Evolutionary conservation across 2,113 vertebrate species (phyloP), one percentile per base, ranked within the genome.

Genomic region (Sprattus sprattus): DNA sequence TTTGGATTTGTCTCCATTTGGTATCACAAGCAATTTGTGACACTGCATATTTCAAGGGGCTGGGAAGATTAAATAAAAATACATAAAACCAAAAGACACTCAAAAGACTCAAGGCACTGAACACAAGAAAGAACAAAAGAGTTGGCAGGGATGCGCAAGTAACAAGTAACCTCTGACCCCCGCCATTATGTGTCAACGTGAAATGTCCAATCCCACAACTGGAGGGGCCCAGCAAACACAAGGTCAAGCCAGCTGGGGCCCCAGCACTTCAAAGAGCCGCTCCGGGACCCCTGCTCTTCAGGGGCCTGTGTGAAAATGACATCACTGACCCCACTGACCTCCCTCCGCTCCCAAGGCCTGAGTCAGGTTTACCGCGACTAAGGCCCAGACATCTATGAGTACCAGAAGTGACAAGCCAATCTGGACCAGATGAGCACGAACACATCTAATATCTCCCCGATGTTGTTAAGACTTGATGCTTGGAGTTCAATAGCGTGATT

Each of bases 221-320:
- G 92, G 86, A 90, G 80, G 86, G 91, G 90, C 91, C 90, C 85
- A 88, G 52, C 82, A 88, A 89, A 67, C 86, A 87, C 93, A 94
- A 93, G 92, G 94, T 93, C 94, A 92, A 91, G 88, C 91, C 84
- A 80, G 88, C 86, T 60, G 86, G 67, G 11, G 78, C 83, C 89
- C 82, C 57, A 60, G 83, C 83, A 92, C 91, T 92, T 94, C 92
- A 94, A 94, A 93, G 91, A 83, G 89, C 91, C 90, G 91, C 91
- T 89, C 86, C 25, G 83, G 88, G 85, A 82, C 84, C 90, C 91
- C 87, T 85, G 86, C 84, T 87, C 88, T 71, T 71, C 64, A 32
- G 64, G 64, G 28, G 64, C 25, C 64, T 71, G 71, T 6, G 5
- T 20, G 18, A 89, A 89, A 89, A 92, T 81, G 89, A 88, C 89